Evolutionary conservation across 2,797 vertebrate genomes (phyloP).

Genomic region (Luscinia megarhynchos): DNA sequence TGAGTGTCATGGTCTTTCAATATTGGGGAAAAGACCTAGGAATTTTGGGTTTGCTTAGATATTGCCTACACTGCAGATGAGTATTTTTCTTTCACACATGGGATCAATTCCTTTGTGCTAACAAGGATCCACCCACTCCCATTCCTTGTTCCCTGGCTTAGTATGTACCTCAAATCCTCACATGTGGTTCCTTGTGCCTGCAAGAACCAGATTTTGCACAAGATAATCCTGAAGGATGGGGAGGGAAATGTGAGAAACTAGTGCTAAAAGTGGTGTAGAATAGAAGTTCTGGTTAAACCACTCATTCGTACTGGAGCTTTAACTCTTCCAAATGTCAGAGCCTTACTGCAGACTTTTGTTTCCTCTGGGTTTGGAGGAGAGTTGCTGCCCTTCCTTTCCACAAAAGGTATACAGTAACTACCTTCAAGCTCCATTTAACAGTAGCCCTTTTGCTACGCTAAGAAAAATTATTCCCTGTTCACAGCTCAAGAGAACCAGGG

Average conservation of each 20-base stretch:
- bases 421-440: background rate
- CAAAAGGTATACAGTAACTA: background rate
- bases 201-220: constrained; percentile 20
- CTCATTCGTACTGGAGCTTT: background rate
- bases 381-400: background rate
- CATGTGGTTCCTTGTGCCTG: background rate
- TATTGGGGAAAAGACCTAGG: background rate
- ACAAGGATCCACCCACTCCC: background rate
- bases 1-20: background rate
- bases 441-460: background rate
- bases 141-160: background rate
- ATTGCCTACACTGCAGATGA: background rate
- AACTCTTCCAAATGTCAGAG: background rate
- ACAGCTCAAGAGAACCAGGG: background rate
- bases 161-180: background rate
- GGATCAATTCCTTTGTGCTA: background rate
- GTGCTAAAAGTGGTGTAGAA: background rate
- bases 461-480: background rate
- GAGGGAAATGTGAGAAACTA: background rate
- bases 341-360: background rate
- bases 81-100: background rate
- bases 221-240: background rate
- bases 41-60: background rate
- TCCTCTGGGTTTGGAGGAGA: background rate
- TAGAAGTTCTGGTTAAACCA: background rate